A percentile compares a stretch with the other conserved stretches of the same genome.
Evolutionary conservation across 2,888 invertebrate species (phyloP).

Genomic region (Fragum whitleyi): DNA sequence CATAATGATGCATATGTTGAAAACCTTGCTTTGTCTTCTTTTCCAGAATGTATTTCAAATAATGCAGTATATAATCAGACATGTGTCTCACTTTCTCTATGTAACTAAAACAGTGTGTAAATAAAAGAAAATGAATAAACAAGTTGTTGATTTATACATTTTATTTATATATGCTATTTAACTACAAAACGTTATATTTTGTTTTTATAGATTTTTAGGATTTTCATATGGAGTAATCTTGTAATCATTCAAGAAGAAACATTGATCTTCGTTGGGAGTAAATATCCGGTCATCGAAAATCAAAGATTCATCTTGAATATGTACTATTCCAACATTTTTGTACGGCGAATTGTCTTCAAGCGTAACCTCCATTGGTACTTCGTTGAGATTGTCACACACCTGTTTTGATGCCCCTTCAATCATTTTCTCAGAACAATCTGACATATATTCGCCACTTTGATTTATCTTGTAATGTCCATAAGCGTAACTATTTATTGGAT

Average conservation of each 20-base stretch:
- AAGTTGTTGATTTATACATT: background rate
- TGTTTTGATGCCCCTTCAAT: background rate
- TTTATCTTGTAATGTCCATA: constrained; percentile 46
- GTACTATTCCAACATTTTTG: background rate
- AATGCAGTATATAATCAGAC: constrained; percentile 27
- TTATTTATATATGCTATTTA: no score
- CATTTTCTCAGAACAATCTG: background rate
- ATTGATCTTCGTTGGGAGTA: constrained; percentile 6
- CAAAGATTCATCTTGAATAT: constrained; percentile 17
- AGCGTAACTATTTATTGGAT: constrained; percentile 48
- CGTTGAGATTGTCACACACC: background rate
- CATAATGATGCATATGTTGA: constrained; percentile 29
- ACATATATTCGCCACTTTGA: background rate
- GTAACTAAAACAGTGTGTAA: background rate
- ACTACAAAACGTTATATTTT: no score
- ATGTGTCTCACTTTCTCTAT: background rate
- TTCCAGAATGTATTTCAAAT: constrained; percentile 30
- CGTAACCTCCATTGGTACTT: background rate
- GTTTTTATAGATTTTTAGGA: no score
- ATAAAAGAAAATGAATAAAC: background rate
- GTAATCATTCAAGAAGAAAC: constrained; percentile 6
- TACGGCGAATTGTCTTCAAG: background rate
- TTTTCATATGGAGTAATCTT: constrained; percentile 11
- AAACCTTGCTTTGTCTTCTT: background rate
- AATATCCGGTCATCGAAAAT: background rate